These are phyloP conservation scores for Leucophenga maculata DNA, from an alignment of 2,888 invertebrate species.

Conservation along the genomic window DNA sequence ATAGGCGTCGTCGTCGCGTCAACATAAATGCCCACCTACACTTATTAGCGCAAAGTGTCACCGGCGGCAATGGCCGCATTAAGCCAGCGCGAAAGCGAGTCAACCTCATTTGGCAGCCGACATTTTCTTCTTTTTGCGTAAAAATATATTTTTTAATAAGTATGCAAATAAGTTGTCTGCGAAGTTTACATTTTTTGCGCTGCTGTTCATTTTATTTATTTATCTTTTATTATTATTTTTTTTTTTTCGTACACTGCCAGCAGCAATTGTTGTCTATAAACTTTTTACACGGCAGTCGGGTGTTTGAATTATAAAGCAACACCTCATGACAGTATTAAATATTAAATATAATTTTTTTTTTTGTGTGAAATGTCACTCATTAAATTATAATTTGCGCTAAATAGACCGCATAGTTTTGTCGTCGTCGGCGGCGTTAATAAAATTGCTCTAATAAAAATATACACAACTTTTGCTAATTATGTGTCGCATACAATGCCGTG, in stretches of 20 bases:
- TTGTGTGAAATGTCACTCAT: too few species aligned
- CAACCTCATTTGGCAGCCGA: too few species aligned
- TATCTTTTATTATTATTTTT: not conserved
- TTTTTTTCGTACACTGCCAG: not conserved
- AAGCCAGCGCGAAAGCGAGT: not conserved
- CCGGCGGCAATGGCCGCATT: not conserved
- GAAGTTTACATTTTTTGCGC: not conserved
- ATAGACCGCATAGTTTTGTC: too few species aligned
- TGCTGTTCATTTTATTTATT: not conserved
- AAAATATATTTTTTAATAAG: constrained; percentile 6
- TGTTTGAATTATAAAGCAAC: too few species aligned
- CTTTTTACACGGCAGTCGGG: too few species aligned
- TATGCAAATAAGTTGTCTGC: constrained; percentile 21
- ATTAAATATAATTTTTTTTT: too few species aligned
- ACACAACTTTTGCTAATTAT: not conserved
- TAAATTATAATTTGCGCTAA: too few species aligned
- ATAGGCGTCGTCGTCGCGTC: not conserved
- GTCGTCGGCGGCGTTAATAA: too few species aligned
- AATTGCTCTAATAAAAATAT: too few species aligned
- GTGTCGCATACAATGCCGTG: not conserved
- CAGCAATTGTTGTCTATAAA: too few species aligned
- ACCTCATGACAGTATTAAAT: too few species aligned
- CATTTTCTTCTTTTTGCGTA: not conserved
- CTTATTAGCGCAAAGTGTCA: not conserved
- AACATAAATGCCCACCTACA: not conserved